Conservation (phyloP, 2,113 vertebrate species). For the Corythaixoides concolor region DNA sequence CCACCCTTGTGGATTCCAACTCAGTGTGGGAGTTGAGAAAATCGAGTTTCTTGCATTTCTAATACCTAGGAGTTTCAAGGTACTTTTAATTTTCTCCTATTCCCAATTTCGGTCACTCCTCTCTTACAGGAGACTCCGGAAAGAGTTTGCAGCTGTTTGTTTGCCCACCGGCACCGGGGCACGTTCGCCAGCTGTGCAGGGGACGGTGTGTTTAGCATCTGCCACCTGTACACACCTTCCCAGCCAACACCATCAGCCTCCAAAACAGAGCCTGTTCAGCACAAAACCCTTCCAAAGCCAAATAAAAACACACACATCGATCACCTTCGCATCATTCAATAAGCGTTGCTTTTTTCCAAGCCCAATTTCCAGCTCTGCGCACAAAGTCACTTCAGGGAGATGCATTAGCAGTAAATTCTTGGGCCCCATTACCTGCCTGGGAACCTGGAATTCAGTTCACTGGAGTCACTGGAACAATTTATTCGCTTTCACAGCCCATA, state of each 20-base stretch:
- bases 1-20: neutral
- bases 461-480: neutral
- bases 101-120: neutral
- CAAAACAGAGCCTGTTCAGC: neutral
- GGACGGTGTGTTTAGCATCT: neutral
- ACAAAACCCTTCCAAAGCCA: neutral
- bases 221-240: neutral
- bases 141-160: neutral
- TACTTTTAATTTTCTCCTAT: neutral
- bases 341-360: neutral
- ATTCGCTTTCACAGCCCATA: neutral
- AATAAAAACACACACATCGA: neutral
- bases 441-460: neutral
- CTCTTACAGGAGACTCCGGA: neutral
- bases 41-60: neutral
- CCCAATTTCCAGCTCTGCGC: neutral
- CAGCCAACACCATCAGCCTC: neutral
- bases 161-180: neutral
- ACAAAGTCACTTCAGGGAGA: neutral
- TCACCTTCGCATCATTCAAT: neutral
- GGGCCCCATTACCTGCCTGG: neutral
- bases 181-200: neutral
- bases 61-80: neutral
- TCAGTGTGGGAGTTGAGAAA: slow-evolving; percentile 34
- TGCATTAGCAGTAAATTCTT: neutral